Base-by-base conservation (phyloP, 2,888 invertebrate species). In the Athrips mouffetella region DNA sequence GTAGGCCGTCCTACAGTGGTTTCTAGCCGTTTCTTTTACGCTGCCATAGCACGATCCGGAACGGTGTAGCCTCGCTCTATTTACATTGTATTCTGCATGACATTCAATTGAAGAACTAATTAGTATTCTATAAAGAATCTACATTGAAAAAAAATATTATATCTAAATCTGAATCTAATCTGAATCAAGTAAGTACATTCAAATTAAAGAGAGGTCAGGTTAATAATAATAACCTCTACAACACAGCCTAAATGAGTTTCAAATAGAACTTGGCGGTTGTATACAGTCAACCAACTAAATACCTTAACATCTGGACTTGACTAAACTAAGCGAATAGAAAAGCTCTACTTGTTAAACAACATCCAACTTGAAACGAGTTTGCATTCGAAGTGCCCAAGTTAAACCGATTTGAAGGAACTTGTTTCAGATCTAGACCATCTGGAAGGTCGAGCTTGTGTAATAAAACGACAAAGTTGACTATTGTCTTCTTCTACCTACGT, bases 241-340 rank as follows among this genome's bases (percentile, higher is more conserved):
- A 7, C 15, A 21, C 16, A 2, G 18, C 25, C 25, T 31, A 33
- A 33, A 2, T 16, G 27, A 41, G 27, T 41, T 29, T 50, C 51
- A 47, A 54, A 52, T 53, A 54, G 51, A 52, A 56, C 51, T 20
- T 37, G 15, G 31, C 48, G 52, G 50, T 50, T 55, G 53, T 53
- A 54, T 56, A 53, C 54, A 16, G 50, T 29, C 52, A 50, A 27
- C 45, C 46, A 40, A 48, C 35, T 40, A 30, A 42, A n/a, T n/a
- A 30, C 29, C 27, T 31, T 20, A 21, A 44, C 25, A 48, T 47
- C 37, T 35, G 16, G 40, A 48, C 45, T 41, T 11, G 13, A 25
- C 40, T 33, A 44, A 54, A 54, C 56, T 56, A 52, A 52, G 48
- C 54, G 48, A 48, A 52, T 52, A 49, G 45, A 52, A 51, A 48